phyloP scores from a whole-genome alignment of 2,888 invertebrate genomes.

The Perdita meconis region DNA sequence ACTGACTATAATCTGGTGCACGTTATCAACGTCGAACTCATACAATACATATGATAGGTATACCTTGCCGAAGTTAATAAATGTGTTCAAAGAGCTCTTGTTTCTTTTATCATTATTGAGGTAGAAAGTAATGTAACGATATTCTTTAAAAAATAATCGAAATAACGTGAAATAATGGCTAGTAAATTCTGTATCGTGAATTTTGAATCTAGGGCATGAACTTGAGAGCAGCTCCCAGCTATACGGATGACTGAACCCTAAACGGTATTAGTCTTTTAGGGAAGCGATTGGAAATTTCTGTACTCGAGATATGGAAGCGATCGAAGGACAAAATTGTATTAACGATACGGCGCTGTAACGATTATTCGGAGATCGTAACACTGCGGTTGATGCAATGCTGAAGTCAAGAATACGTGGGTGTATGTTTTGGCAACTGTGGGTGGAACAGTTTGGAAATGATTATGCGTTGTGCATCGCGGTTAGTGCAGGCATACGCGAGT shows the following conservation, averaged over 20 bases:
- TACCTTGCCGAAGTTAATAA: too few relatives aligned
- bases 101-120: too few relatives aligned
- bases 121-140: too few relatives aligned
- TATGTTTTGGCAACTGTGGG: not conserved
- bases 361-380: conserved; percentile 7
- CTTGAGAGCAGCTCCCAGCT: not conserved
- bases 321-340: not conserved
- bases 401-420: conserved; percentile 9
- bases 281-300: not conserved
- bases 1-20: too few relatives aligned
- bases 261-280: too few relatives aligned
- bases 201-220: not conserved
- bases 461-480: not conserved
- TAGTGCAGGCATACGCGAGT: not conserved
- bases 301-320: not conserved
- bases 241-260: too few relatives aligned
- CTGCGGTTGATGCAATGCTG: conserved; percentile 21
- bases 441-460: not conserved
- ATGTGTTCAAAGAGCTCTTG: too few relatives aligned
- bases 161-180: too few relatives aligned
- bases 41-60: too few relatives aligned
- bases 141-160: too few relatives aligned
- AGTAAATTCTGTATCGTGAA: not conserved
- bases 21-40: too few relatives aligned
- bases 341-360: not conserved